Evolutionary conservation across 2,888 invertebrate genomes (phyloP), one percentile per base, ranked within the genome.

Genomic region (Plagiodera versicolora): DNA sequence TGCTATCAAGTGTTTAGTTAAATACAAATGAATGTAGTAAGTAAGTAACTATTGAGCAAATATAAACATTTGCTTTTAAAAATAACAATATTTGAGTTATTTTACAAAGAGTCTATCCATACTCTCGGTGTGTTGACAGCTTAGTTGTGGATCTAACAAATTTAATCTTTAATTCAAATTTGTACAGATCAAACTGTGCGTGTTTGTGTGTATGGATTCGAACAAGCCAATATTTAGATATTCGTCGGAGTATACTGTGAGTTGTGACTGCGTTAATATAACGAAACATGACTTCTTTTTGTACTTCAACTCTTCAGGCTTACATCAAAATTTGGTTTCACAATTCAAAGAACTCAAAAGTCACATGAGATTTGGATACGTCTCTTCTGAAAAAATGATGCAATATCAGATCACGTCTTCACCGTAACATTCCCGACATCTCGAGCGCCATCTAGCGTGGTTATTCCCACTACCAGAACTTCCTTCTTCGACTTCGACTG

Each of bases 121-220:
- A 6, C 24, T 24, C 24, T 47, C 73, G 70, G 71, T 70, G 71
- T 78, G 79, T 78, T 78, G 79, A 79, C 78, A 79, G 78, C 78
- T 78, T 75, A 76, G 77, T 76, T 74, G 76, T 77, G 75, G 77
- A 76, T 78, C 77, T 77, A 79, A 79, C 79, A 79, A 80, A 79
- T 79, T 77, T 80, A 80, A 80, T 80, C 80, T 80, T 80, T 79
- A 79, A 80, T 79, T 79, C 79, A 80, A 80, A 80, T 80, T 80
- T 80, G 80, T 78, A 79, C 79, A 79, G 80, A 80, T 80, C 80
- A 79, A 80, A 80, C 78, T 78, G 68, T 66, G 72, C 74, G 71
- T 44, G 44, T 32, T 19, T 39, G 14, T 53, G 51, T 58, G 32
- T 59, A 17, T 52, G 73, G 18, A n/a, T 28, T 11, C 17, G 28